Conservation (phyloP, 2,888 invertebrate species). For the Sarcophaga carnaria region DNA sequence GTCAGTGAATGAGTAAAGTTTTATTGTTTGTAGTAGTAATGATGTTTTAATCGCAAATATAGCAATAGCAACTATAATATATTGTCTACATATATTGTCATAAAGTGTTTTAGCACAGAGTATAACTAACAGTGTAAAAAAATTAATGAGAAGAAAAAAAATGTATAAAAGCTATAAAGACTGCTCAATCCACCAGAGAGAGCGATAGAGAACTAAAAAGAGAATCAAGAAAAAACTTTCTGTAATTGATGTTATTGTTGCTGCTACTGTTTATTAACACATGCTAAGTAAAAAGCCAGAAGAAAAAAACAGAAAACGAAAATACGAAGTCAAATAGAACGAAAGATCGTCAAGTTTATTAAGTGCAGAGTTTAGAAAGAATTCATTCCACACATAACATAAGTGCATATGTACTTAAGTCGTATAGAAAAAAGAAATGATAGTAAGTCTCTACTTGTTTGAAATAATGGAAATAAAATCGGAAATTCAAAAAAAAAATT, state of each 20-base stretch:
- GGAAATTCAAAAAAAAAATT: not conserved
- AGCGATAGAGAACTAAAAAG: too few relatives aligned
- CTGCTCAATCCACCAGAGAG: not conserved
- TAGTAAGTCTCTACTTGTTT: too few relatives aligned
- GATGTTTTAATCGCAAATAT: too few relatives aligned
- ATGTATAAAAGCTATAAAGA: slow-evolving; percentile 1
- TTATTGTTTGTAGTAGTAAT: too few relatives aligned
- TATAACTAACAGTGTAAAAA: not conserved
- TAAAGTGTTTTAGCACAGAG: not conserved
- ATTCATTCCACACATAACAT: not conserved
- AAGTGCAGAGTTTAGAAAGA: slow-evolving; percentile 13
- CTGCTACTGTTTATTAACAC: slow-evolving; percentile 21
- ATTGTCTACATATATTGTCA: not conserved
- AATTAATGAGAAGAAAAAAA: not conserved
- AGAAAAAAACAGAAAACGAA: not conserved
- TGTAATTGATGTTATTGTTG: slow-evolving; percentile 26
- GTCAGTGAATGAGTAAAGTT: too few relatives aligned
- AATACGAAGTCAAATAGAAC: not conserved
- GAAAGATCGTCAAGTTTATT: slow-evolving; percentile 23
- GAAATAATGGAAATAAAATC: not conserved
- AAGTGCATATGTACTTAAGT: not conserved
- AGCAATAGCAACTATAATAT: slow-evolving; percentile 6
- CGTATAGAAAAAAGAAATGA: too few relatives aligned
- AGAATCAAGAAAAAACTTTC: too few relatives aligned
- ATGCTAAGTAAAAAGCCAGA: slow-evolving; percentile 23